These are phyloP conservation scores for Ochlodes sylvanus DNA, from an alignment of 2,888 invertebrate genomes.

Conservation along the genomic window DNA sequence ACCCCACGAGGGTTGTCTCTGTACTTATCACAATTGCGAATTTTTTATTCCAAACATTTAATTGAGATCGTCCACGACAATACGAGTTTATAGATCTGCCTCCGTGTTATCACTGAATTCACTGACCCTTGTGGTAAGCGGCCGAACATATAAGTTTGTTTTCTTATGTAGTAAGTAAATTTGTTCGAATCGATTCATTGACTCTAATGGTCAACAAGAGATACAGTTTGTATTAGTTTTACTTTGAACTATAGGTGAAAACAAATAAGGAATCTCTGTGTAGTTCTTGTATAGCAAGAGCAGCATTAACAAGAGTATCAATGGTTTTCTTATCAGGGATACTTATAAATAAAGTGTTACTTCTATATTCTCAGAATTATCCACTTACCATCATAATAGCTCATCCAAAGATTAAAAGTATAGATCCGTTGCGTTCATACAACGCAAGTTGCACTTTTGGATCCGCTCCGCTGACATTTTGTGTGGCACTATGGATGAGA, in stretches of 20 bases:
- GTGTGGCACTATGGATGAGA: too few species aligned
- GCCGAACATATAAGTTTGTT: conserved; percentile 21
- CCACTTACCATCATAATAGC: too few species aligned
- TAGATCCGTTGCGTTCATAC: too few species aligned
- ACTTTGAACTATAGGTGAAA: too few species aligned
- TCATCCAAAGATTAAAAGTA: too few species aligned
- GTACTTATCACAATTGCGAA: conserved; percentile 55
- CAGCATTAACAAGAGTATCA: neutral
- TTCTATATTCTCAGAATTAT: too few species aligned
- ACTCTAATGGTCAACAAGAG: conserved; percentile 7
- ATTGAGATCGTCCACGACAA: conserved; percentile 6
- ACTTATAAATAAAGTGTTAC: too few species aligned
- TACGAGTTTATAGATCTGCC: conserved; percentile 20
- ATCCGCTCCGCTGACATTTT: too few species aligned
- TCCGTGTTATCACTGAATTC: conserved; percentile 25
- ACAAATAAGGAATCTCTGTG: neutral
- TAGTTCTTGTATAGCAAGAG: neutral
- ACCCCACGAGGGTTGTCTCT: conserved; percentile 62
- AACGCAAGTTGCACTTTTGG: too few species aligned
- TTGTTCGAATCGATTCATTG: conserved; percentile 15
- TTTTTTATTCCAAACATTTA: conserved; percentile 48
- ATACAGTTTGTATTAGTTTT: too few species aligned
- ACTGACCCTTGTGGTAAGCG: conserved; percentile 22
- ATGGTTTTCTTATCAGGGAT: too few species aligned
- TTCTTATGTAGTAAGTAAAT: conserved; percentile 12